Percentiles rank a stretch among this genome's conserved stretches.
These are phyloP conservation scores for Aphodius sticticus DNA, from an alignment of 2,888 invertebrate genomes.

Conservation along the genomic window DNA sequence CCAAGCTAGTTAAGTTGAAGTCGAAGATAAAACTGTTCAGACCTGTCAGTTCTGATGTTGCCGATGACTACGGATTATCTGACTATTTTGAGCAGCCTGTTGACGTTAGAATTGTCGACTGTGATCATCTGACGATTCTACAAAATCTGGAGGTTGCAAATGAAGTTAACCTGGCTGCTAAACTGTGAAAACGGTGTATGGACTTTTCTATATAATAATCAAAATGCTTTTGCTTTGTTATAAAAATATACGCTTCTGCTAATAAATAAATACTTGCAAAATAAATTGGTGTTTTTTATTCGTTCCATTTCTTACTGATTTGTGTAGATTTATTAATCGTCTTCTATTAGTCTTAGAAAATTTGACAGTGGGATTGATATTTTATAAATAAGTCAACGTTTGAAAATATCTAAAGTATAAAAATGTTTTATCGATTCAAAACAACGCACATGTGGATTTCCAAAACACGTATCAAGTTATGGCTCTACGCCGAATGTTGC, in stretches of 20 bases:
- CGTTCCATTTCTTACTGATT: too few relatives aligned
- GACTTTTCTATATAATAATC: neutral
- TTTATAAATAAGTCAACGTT: too few relatives aligned
- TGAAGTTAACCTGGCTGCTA: conserved; percentile 10
- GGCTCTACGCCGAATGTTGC: too few relatives aligned
- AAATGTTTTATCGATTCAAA: too few relatives aligned
- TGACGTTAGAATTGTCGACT: conserved; percentile 70
- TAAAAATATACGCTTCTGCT: neutral
- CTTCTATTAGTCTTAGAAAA: too few relatives aligned
- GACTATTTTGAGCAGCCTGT: conserved; percentile 66
- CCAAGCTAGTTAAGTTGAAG: conserved; percentile 56
- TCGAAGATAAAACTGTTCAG: conserved; percentile 70
- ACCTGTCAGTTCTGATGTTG: conserved; percentile 67
- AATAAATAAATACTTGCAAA: neutral
- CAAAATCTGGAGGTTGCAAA: conserved; percentile 68
- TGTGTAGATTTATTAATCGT: too few relatives aligned
- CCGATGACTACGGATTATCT: conserved; percentile 72
- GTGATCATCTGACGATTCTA: conserved; percentile 75
- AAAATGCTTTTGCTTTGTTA: neutral
- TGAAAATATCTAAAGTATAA: too few relatives aligned
- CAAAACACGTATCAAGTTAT: too few relatives aligned
- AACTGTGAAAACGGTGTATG: neutral
- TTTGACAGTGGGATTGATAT: too few relatives aligned
- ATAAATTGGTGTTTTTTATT: neutral
- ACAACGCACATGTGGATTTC: too few relatives aligned